A percentile compares a stretch with the other conserved stretches of the same genome.
Evolutionary conservation across 1,140 invertebrate species (phyloP).

Genomic region (Olivierus martensii): DNA sequence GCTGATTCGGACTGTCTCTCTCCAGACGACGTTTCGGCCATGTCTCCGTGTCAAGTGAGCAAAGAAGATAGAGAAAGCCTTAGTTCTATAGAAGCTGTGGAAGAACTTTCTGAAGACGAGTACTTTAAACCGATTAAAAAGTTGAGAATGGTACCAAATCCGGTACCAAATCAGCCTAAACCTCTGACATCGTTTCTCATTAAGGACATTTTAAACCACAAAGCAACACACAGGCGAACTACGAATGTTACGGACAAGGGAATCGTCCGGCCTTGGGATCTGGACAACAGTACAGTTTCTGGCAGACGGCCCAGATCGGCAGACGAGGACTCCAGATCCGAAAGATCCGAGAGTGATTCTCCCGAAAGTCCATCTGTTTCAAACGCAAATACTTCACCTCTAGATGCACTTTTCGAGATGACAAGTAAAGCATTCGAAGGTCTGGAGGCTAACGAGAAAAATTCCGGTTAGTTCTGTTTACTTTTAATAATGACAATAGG

Average conservation of each 20-base stretch:
- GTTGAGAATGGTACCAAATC: conserved; percentile 9
- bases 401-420: conserved; percentile 94
- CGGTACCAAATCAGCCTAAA: conserved; percentile 10
- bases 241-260: conserved; percentile 11
- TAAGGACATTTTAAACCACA: conserved; percentile 75
- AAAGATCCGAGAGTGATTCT: conserved; percentile 34
- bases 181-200: conserved; percentile 64
- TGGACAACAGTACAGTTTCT: conserved; percentile 25
- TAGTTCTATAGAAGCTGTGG: background rate
- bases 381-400: conserved; percentile 46
- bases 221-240: conserved; percentile 22
- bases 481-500: background rate
- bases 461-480: conserved; percentile 17
- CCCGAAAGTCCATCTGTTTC: conserved; percentile 23
- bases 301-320: conserved; percentile 21
- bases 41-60: too few species aligned
- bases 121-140: conserved; percentile 16
- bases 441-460: conserved; percentile 51
- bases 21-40: too few species aligned
- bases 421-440: conserved; percentile 94
- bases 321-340: conserved; percentile 30
- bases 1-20: too few species aligned
- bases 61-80: background rate
- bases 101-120: conserved; percentile 8
- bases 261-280: conserved; percentile 83